Base-by-base conservation (phyloP, 2,888 invertebrate genomes). In the Noctua pronuba region DNA sequence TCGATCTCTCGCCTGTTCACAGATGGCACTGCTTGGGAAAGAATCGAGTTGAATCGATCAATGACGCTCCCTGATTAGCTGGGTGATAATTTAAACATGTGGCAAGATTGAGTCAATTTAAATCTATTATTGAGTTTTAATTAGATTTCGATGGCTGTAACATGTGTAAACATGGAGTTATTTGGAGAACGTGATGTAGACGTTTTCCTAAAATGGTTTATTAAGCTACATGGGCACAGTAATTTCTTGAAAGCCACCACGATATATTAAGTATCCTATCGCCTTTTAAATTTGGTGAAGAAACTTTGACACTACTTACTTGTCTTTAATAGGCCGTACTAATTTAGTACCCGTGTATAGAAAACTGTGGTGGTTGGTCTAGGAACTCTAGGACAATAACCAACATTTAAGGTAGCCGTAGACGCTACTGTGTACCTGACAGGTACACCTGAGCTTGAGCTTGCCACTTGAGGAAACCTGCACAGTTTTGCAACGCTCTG, bases 11-110 rank as follows among this genome's bases (percentile, higher is more conserved):
- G 92, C 78, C 84, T 88, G 89, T 91, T 90, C 93, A 94, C 95
- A 95, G 95, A 95, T 95, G 95, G 93, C 93, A 93, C 89, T 93
- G 92, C 93, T 92, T 91, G 92, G 91, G 90, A 92, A 86, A 89
- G 87, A 90, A 89, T 85, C 82, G 85, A 85, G 85, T 75, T 65
- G 71, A 72, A 83, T 92, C 89, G 91, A 91, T 91, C 92, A 90
- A 87, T 90, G 88, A 88, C 90, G 89, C 80, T 87, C 84, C 87
- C 87, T 93, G 92, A 93, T 94, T 92, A 91, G 84, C 86, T 89
- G 83, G 85, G 80, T 84, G 89, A 88, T 92, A 73, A 88, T 92
- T 91, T 90, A 87, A 92, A 92, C 94, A 94, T 94, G 93, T 93
- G 93, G 87, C 78, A 88, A 87, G 88, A 89, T 88, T 84, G 86